Evolutionary conservation across 2,113 vertebrate genomes (phyloP), one percentile per base, ranked within the genome.

Genomic region (Aldabrachelys gigantea): DNA sequence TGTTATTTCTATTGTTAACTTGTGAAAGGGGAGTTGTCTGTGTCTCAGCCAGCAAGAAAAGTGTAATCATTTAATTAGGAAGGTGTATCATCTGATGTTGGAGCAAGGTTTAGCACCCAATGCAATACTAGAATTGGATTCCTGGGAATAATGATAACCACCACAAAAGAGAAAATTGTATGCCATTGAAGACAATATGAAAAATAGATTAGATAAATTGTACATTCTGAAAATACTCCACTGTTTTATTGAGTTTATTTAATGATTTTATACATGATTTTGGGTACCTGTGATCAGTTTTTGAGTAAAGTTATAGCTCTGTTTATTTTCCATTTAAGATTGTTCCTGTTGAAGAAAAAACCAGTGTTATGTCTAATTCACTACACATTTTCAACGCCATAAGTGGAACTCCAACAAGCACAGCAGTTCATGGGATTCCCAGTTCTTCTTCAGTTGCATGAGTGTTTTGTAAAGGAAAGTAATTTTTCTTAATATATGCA

Each of bases 351-450:
- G 99, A 99, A 97, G 99, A 99, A 98, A 99, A 99, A 98, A 98
- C 98, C n/a, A 98, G 94, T 17, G 97, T 98, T 89, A 98, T 99
- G 90, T 99, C 99, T 5, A 99, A 99, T 93, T 99, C 99, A 0
- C 98, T 99, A 86, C 99, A 99, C 97, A 99, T 99, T 97, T 99
- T 99, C 96, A 99, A 99, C 1, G 99, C 99, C 98, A 99, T 99
- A 98, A 99, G 99, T 11, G 99, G 99, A 89, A 99, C 99, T 7
- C 99, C 99, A n/a, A 99, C 99, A 96, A 98, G 99, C 94, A 98
- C 99, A 96, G 98, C 98, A 82, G 99, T 99, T 97, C 99, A 99
- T 35, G 99, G 99, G 95, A 98, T 99, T 97, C 99, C 99, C 97
- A 99, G 98, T 97, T 99, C 99, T 50, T 99, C 99, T 94, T 99